Percentiles rank a stretch among this genome's conserved stretches.
phyloP scores from a whole-genome alignment of 1,140 invertebrate genomes.

The Drosophila pruinosa region DNA sequence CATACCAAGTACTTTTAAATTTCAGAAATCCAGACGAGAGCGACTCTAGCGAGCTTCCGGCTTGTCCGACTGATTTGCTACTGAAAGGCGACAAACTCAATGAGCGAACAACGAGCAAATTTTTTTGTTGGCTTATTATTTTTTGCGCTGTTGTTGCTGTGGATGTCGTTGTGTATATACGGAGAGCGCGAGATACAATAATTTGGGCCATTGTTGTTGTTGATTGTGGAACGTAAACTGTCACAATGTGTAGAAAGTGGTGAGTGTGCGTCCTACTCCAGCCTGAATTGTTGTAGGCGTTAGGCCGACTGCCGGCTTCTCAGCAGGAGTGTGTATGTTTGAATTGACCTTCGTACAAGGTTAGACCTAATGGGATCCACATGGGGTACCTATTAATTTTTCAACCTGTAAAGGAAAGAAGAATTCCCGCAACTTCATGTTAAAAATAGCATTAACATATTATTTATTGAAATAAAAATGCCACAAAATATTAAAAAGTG shows the following conservation, averaged over 20 bases:
- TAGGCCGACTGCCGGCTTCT: not conserved
- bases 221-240: constrained; percentile 38
- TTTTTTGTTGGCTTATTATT: constrained; percentile 18
- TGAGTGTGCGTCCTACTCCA: constrained; percentile 19
- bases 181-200: constrained; percentile 34
- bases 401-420: constrained; percentile 12
- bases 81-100: constrained; percentile 38
- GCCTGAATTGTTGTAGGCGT: constrained; percentile 7
- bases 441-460: no score
- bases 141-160: constrained; percentile 4
- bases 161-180: constrained; percentile 14
- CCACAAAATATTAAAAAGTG: no score
- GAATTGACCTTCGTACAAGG: constrained; percentile 74
- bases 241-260: not conserved
- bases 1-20: constrained; percentile 68
- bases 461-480: no score
- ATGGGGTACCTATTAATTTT: constrained; percentile 4
- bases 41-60: constrained; percentile 51
- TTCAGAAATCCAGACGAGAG: constrained; percentile 54
- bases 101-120: constrained; percentile 18
- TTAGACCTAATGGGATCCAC: constrained; percentile 48
- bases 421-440: not conserved
- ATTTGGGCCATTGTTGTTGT: constrained; percentile 39
- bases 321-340: not conserved
- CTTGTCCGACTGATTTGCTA: constrained; percentile 61